Conservation (phyloP, 1,140 invertebrate species). For the Cryptotermes secundus region DNA sequence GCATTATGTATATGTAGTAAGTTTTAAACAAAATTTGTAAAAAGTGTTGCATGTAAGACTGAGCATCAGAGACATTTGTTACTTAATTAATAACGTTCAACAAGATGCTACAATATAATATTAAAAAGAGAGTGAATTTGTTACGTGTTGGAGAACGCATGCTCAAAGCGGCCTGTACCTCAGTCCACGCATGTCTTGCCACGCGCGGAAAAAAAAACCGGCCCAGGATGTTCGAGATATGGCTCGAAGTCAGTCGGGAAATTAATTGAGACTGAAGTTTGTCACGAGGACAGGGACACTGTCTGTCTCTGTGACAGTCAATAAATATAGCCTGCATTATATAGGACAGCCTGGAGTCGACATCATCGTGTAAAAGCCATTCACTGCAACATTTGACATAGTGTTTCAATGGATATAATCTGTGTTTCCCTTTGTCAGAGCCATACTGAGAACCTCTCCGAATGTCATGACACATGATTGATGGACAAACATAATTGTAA, state of each 20-base stretch:
- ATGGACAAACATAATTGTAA: not conserved
- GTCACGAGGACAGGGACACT: not conserved
- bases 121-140: too few species aligned
- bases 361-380: not conserved
- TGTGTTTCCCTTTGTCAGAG: not conserved
- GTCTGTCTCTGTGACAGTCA: not conserved
- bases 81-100: too few species aligned
- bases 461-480: not conserved
- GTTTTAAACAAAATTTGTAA: too few species aligned
- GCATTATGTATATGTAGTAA: too few species aligned
- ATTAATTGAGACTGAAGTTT: slow-evolving; percentile 17
- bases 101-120: too few species aligned
- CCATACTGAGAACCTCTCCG: not conserved
- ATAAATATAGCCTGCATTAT: not conserved
- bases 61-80: too few species aligned
- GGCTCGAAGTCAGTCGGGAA: not conserved
- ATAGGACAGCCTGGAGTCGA: not conserved
- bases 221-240: not conserved
- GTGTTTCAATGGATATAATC: not conserved
- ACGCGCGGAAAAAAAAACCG: not conserved
- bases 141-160: too few species aligned
- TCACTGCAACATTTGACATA: not conserved
- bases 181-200: not conserved
- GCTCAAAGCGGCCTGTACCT: too few species aligned
- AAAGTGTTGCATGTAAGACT: too few species aligned